phyloP scores from a whole-genome alignment of 1,140 invertebrate genomes.

The Pseudomyrmex flavicornis region DNA sequence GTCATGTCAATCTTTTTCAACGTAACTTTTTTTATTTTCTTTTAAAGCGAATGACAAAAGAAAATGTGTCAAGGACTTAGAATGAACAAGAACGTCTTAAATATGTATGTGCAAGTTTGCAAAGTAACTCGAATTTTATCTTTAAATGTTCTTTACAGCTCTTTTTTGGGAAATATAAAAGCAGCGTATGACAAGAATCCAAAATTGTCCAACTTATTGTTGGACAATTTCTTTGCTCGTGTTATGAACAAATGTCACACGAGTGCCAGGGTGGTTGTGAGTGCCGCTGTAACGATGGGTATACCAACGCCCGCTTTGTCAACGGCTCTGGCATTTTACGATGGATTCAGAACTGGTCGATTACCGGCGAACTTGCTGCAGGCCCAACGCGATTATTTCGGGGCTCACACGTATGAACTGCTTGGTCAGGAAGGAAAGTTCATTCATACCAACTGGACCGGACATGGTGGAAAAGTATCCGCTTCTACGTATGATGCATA shows the following conservation, averaged over 20 bases:
- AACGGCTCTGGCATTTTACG: conserved; percentile 98
- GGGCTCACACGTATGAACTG: conserved; percentile 99
- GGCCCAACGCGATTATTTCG: conserved; percentile 99
- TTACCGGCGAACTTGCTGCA: conserved; percentile 97
- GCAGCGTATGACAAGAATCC: conserved; percentile 97
- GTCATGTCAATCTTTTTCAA: not conserved
- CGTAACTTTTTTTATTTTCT: conserved; percentile 5
- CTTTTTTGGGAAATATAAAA: conserved; percentile 99
- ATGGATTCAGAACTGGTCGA: conserved; percentile 94
- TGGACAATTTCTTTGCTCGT: conserved; percentile 97
- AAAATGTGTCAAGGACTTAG: conserved; percentile 20
- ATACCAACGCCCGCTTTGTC: conserved; percentile 97
- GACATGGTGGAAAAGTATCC: conserved; percentile 97
- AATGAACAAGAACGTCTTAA: not conserved
- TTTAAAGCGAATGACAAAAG: not conserved
- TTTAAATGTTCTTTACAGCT: conserved; percentile 85
- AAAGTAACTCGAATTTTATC: not conserved
- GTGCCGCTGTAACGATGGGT: conserved; percentile 89
- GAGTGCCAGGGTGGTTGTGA: conserved; percentile 89
- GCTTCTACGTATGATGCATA: conserved; percentile 97
- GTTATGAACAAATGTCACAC: conserved; percentile 93
- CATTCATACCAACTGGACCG: conserved; percentile 99
- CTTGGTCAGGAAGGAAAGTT: conserved; percentile 94
- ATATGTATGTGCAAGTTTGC: not conserved
- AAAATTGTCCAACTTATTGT: conserved; percentile 94